phyloP scores from a whole-genome alignment of 2,888 invertebrate genomes.

The Peribatodes rhomboidaria region DNA sequence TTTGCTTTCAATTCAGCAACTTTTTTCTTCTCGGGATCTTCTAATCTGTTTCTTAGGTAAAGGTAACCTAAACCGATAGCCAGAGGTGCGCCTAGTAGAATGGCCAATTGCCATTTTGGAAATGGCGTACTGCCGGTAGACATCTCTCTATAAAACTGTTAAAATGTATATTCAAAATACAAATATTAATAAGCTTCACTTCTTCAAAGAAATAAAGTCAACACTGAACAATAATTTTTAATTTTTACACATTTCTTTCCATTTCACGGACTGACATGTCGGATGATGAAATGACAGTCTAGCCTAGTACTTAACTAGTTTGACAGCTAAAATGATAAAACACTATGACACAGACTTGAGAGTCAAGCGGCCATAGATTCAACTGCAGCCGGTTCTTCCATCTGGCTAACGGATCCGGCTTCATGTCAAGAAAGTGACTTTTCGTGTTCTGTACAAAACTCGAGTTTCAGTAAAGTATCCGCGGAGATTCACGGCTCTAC shows the following conservation, averaged over 20 bases:
- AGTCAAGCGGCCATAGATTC: not conserved
- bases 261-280: slow-evolving; percentile 63
- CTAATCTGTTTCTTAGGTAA: slow-evolving; percentile 88
- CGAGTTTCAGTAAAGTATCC: too few relatives aligned
- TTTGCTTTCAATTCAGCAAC: slow-evolving; percentile 82
- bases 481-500: too few relatives aligned
- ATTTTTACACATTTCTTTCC: slow-evolving; percentile 65
- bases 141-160: slow-evolving; percentile 65
- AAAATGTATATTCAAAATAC: slow-evolving; percentile 60
- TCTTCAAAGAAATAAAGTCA: slow-evolving; percentile 59
- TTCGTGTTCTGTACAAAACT: too few relatives aligned
- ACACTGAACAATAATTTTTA: slow-evolving; percentile 66
- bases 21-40: slow-evolving; percentile 84
- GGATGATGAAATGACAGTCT: slow-evolving; percentile 21
- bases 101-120: slow-evolving; percentile 95
- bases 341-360: not conserved
- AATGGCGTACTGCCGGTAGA: slow-evolving; percentile 87
- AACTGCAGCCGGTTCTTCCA: too few relatives aligned
- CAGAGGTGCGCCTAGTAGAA: slow-evolving; percentile 93
- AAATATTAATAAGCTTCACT: slow-evolving; percentile 73
- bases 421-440: too few relatives aligned
- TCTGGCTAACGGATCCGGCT: too few relatives aligned
- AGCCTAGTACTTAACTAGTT: too few relatives aligned
- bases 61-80: slow-evolving; percentile 94
- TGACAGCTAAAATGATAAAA: slow-evolving; percentile 7